These are phyloP conservation scores for Ditylenchus weischeri DNA, from an alignment of 2,888 invertebrate genomes.

Conservation along the genomic window DNA sequence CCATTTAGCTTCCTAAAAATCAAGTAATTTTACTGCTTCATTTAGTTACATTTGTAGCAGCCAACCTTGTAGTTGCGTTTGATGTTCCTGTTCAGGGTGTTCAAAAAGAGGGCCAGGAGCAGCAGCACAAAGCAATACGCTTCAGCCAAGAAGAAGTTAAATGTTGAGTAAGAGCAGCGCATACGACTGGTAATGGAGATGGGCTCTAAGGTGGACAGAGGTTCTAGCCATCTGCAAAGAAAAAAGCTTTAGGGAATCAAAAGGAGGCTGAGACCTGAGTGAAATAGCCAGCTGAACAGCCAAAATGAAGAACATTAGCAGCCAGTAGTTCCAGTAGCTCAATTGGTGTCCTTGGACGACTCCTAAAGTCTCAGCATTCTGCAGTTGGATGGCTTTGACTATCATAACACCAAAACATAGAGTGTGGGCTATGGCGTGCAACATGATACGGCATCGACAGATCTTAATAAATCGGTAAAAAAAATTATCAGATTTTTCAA, in stretches of 20 bases:
- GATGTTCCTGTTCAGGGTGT: constrained; percentile 51
- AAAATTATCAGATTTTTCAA: too few species aligned
- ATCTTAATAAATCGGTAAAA: constrained; percentile 12
- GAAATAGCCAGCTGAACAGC: constrained; percentile 55
- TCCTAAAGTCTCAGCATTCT: constrained; percentile 53
- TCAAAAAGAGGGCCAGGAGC: constrained; percentile 51
- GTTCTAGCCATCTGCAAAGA: constrained; percentile 6
- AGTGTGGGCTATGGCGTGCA: constrained; percentile 50
- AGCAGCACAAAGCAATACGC: constrained; percentile 51
- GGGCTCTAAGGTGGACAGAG: background rate
- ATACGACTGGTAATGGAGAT: background rate
- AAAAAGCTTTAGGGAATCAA: background rate
- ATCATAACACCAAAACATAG: constrained; percentile 58
- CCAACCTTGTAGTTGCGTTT: constrained; percentile 56
- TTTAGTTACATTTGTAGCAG: too few species aligned
- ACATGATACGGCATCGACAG: constrained; percentile 37
- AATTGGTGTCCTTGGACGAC: constrained; percentile 34
- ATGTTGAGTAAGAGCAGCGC: constrained; percentile 19
- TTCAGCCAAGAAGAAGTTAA: constrained; percentile 45
- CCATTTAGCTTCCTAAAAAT: constrained; percentile 53
- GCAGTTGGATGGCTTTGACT: constrained; percentile 55
- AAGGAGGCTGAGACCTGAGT: constrained; percentile 31
- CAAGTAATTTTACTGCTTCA: background rate
- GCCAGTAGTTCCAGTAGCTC: constrained; percentile 58
- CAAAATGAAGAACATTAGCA: constrained; percentile 55